Percentiles rank a stretch among this genome's conserved stretches.
phyloP scores from a whole-genome alignment of 1,140 invertebrate species.

The Brachionus rubens region DNA sequence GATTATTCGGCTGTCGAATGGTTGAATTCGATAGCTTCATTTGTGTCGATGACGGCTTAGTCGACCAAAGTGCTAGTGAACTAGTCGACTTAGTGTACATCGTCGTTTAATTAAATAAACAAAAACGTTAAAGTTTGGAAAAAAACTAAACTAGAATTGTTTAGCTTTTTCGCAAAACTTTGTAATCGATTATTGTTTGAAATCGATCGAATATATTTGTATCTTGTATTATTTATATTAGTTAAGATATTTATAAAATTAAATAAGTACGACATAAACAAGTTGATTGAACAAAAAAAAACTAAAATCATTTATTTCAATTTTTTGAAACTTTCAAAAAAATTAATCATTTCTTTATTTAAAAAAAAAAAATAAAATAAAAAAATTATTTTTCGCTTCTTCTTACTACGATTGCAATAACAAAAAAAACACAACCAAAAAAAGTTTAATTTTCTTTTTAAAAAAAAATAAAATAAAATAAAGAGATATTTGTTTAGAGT shows the following conservation, averaged over 20 bases:
- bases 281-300: conserved; percentile 19
- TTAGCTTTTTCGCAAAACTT: too few relatives aligned
- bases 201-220: too few relatives aligned
- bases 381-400: not conserved
- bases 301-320: conserved; percentile 28
- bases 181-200: too few relatives aligned
- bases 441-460: too few relatives aligned
- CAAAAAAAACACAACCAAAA: too few relatives aligned
- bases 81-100: conserved; percentile 42
- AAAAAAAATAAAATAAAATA: too few relatives aligned
- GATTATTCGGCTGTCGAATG: not conserved
- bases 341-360: conserved; percentile 21
- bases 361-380: not conserved
- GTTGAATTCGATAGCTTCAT: not conserved
- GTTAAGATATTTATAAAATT: too few relatives aligned
- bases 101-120: not conserved
- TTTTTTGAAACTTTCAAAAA: conserved; percentile 1
- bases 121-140: too few relatives aligned
- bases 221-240: too few relatives aligned
- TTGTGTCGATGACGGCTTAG: not conserved
- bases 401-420: too few relatives aligned
- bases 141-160: too few relatives aligned
- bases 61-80: conserved; percentile 9
- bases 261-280: not conserved
- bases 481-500: too few relatives aligned